Percentiles rank a stretch among this genome's conserved stretches.
These are phyloP conservation scores for Gastrophryne carolinensis DNA, from an alignment of 2,797 vertebrate genomes.

Conservation along the genomic window DNA sequence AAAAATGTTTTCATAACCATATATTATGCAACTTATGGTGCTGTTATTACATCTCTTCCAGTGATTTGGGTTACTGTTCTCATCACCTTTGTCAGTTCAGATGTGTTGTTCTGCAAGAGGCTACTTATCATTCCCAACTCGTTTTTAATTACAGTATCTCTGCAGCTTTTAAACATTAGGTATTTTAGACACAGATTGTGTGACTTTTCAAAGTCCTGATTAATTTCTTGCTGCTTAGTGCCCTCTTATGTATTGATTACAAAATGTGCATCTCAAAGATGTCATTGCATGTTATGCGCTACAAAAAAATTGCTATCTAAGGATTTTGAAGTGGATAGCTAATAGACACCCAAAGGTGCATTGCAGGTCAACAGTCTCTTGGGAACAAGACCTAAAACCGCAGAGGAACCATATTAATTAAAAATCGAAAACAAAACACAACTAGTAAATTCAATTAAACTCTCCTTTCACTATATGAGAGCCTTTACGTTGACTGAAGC, in stretches of 20 bases:
- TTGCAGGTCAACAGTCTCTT: background rate
- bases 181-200: background rate
- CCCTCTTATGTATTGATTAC: background rate
- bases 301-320: background rate
- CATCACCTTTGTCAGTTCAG: too few relatives aligned
- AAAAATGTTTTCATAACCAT: too few relatives aligned
- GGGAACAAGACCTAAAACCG: background rate
- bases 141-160: too few relatives aligned
- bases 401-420: background rate
- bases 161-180: background rate
- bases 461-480: background rate
- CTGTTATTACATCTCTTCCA: too few relatives aligned
- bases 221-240: background rate
- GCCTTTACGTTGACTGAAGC: slow-evolving; percentile 11
- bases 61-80: too few relatives aligned
- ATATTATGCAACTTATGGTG: too few relatives aligned
- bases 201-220: background rate
- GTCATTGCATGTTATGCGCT: background rate
- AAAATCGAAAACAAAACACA: background rate
- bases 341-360: background rate
- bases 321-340: background rate
- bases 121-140: too few relatives aligned
- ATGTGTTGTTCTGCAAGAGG: too few relatives aligned
- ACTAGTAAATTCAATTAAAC: slow-evolving; percentile 35
- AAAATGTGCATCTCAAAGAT: background rate